Base-by-base conservation (phyloP, 2,888 invertebrate species). In the Bibio marci region DNA sequence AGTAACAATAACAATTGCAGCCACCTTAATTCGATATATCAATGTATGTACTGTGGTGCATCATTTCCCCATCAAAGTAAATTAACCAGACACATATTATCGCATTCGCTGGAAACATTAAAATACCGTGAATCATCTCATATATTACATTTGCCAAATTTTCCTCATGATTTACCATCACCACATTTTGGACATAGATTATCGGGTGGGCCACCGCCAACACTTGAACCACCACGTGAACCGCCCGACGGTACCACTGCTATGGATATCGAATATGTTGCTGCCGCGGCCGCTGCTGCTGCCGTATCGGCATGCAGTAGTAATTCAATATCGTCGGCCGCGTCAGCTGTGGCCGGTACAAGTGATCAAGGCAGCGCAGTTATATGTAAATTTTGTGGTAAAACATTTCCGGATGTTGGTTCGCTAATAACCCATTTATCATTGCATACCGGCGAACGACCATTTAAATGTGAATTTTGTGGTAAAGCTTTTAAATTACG, bases 391-490 rank as follows among this genome's bases (percentile, higher is more conserved):
- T 87, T 87, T 65, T 87, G 87, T 63, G 86, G 86, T 58, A 87
- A 88, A 66, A 83, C 85, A 52, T 88, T 87, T 66, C 85, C 87
- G 48, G 87, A 87, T 63, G 86, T 87, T 48, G 79, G 83, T 48
- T 81, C 85, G 47, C 70, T 88, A 52, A 86, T 87, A 59, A 76
- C 81, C 49, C 87, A 87, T 62, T 69, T 87, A 57, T 86, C 86
- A 44, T 83, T 81, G 47, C 88, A 88, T 63, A 87, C 87, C 42
- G 87, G 87, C 48, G 87, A 88, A 58, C 69, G 87, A 55, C 87
- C 87, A 43, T 88, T 87, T 65, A 87, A 86, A 66, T 88, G 87
- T 69, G 87, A 88, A 63, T 88, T 86, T 67, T 88, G 88, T 65
- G 87, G 87, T 47, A 88, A 88, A 66, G 87, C 87, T 51, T 88